A percentile compares a stretch with the other conserved stretches of the same genome.
These are phyloP conservation scores for Hyposoter dolosus DNA, from an alignment of 2,888 invertebrate species.

Conservation along the genomic window DNA sequence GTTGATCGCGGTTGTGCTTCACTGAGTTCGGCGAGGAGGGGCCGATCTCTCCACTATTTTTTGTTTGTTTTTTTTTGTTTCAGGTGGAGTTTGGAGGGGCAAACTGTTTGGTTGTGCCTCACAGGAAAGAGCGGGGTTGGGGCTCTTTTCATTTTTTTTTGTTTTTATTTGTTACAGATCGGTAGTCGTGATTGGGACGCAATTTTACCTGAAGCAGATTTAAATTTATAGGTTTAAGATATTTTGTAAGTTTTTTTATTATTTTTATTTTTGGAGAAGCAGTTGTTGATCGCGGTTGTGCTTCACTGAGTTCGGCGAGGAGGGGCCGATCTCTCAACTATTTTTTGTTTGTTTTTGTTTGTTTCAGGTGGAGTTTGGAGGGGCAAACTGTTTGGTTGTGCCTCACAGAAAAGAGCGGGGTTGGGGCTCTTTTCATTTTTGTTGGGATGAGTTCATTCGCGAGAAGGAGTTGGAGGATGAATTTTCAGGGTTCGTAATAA, in stretches of 20 bases:
- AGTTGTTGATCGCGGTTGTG: not conserved
- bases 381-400: not conserved
- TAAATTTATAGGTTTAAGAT: too few species aligned
- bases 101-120: conserved; percentile 1
- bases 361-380: not conserved
- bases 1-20: not conserved
- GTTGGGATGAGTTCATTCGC: too few species aligned
- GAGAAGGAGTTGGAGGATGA: too few species aligned
- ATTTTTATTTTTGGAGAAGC: not conserved
- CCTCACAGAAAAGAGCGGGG: not conserved
- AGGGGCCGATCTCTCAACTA: not conserved
- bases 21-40: conserved; percentile 1
- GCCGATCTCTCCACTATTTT: not conserved
- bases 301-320: conserved; percentile 13
- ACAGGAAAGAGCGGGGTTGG: conserved; percentile 1
- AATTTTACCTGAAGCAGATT: too few species aligned
- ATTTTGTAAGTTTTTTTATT: not conserved
- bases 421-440: not conserved
- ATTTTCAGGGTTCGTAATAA: too few species aligned
- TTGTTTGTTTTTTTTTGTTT: conserved; percentile 4
- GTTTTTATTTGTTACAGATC: too few species aligned
- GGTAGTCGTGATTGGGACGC: too few species aligned
- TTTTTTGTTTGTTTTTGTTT: not conserved
- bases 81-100: not conserved
- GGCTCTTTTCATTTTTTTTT: not conserved